A percentile compares a stretch with the other conserved stretches of the same genome.
Evolutionary conservation across 2,888 invertebrate species (phyloP).

Genomic region (Netelia inedita): DNA sequence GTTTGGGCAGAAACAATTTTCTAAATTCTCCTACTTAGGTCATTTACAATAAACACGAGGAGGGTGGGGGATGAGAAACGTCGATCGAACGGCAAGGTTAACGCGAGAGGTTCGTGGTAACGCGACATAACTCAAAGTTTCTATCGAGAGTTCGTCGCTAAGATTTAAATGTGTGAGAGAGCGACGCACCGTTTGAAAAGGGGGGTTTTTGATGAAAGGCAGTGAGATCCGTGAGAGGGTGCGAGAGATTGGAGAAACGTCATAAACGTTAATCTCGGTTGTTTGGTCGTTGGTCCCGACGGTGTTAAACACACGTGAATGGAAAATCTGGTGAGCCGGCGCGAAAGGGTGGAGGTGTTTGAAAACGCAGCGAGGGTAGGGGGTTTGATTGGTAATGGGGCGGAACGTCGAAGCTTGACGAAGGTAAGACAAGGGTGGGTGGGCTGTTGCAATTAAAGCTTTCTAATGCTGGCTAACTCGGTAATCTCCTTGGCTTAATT

Average conservation of each 20-base stretch:
- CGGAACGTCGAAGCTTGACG: constrained; percentile 62
- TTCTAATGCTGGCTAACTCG: constrained; percentile 72
- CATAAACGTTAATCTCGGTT: constrained; percentile 53
- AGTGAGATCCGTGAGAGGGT: neutral
- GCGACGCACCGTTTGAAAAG: constrained; percentile 15
- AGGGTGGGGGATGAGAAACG: neutral
- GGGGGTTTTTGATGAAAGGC: constrained; percentile 40
- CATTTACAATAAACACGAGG: constrained; percentile 7
- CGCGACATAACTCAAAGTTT: constrained; percentile 61
- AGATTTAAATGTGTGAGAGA: constrained; percentile 10
- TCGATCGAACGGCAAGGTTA: constrained; percentile 42
- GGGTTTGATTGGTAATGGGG: constrained; percentile 56
- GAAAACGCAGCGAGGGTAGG: neutral
- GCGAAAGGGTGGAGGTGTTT: neutral
- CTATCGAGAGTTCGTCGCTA: neutral
- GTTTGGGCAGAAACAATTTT: constrained; percentile 56
- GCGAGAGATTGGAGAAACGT: constrained; percentile 24
- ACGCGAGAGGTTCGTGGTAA: constrained; percentile 64
- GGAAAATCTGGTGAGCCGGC: constrained; percentile 50
- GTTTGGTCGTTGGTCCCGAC: constrained; percentile 14
- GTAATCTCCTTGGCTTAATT: constrained; percentile 75
- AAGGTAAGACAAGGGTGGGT: constrained; percentile 62
- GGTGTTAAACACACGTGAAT: constrained; percentile 32
- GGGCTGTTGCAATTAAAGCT: constrained; percentile 70
- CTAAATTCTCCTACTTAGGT: constrained; percentile 37